These are phyloP conservation scores for Tribolium madens DNA, from an alignment of 1,140 invertebrate species.

Conservation along the genomic window DNA sequence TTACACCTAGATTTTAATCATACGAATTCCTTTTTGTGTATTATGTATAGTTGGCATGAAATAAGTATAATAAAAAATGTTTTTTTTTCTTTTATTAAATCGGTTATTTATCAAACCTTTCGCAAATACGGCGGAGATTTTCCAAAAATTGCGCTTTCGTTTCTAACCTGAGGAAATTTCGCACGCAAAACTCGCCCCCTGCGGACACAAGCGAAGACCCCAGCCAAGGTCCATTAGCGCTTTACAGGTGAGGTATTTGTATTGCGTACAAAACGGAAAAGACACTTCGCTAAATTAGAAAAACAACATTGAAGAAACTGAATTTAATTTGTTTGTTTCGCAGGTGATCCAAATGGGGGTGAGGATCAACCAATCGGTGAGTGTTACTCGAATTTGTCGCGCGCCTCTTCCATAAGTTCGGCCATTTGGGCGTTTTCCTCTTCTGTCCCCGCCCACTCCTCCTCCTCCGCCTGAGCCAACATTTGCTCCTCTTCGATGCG, in stretches of 20 bases:
- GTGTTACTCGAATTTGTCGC: constrained; percentile 9
- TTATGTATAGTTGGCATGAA: constrained; percentile 26
- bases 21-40: constrained; percentile 2
- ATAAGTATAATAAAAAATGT: constrained; percentile 19
- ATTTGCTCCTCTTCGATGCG: constrained; percentile 53
- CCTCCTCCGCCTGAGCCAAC: constrained; percentile 37
- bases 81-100: background rate
- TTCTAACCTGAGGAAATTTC: background rate
- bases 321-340: background rate
- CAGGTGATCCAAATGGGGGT: background rate
- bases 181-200: background rate
- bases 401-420: constrained; percentile 15
- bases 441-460: constrained; percentile 55
- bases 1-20: constrained; percentile 16
- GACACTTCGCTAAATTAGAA: background rate
- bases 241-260: constrained; percentile 26
- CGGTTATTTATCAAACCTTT: constrained; percentile 2
- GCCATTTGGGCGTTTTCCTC: background rate
- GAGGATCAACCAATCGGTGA: background rate
- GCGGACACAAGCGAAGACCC: background rate
- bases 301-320: background rate
- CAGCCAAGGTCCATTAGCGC: constrained; percentile 24
- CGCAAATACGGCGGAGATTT: background rate
- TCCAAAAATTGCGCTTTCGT: too few relatives aligned
- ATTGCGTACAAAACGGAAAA: background rate